Percentiles rank a stretch among this genome's conserved stretches.
phyloP scores from a whole-genome alignment of 2,888 invertebrate species.

The Himalopsyche anomala region DNA sequence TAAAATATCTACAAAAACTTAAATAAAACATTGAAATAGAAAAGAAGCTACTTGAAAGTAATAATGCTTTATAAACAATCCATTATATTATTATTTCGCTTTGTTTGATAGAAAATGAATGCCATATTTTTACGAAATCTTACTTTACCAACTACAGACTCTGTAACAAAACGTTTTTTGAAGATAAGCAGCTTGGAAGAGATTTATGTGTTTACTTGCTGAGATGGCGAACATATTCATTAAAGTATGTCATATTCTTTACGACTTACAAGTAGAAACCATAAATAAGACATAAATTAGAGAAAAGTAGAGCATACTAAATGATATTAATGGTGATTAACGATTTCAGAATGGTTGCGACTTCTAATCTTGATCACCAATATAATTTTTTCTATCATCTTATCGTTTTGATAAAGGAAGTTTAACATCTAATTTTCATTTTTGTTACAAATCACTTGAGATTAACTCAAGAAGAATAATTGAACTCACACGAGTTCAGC shows the following conservation, averaged over 20 bases:
- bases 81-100: conserved; percentile 4
- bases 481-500: no score
- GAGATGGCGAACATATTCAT: conserved; percentile 33
- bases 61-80: background rate
- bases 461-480: no score
- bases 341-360: no score
- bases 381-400: no score
- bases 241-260: conserved; percentile 20
- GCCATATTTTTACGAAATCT: conserved; percentile 51
- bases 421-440: no score
- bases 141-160: background rate
- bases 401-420: no score
- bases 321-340: no score
- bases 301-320: background rate
- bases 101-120: conserved; percentile 50
- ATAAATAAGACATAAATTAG: background rate
- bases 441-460: no score
- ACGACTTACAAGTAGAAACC: background rate
- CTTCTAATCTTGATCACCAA: no score
- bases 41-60: no score
- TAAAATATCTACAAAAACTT: no score
- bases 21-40: no score
- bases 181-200: conserved; percentile 54
- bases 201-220: conserved; percentile 56
- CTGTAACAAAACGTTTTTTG: conserved; percentile 47